Evolutionary conservation across 2,797 vertebrate genomes (phyloP).

Genomic region (Periophthalmus magnuspinnatus): DNA sequence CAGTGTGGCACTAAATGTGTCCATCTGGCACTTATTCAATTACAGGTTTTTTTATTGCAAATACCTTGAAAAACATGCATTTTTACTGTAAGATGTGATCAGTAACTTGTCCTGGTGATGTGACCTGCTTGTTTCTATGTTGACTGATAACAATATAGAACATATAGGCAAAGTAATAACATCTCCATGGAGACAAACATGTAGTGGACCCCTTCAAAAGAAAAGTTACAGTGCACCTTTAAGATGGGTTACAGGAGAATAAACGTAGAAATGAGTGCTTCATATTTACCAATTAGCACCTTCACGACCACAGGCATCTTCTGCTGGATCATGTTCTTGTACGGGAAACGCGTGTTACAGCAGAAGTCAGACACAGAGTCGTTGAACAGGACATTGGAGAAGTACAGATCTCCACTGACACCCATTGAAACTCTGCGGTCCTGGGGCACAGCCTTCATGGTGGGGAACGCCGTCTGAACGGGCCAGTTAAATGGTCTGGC

Average conservation of each 20-base stretch:
- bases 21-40: too few relatives aligned
- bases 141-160: too few relatives aligned
- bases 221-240: too few relatives aligned
- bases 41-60: too few relatives aligned
- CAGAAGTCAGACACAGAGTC: conserved; percentile 91
- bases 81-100: too few relatives aligned
- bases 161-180: too few relatives aligned
- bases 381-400: conserved; percentile 89
- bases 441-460: conserved; percentile 91
- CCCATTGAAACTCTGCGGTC: conserved; percentile 94
- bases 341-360: conserved; percentile 93
- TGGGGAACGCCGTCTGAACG: conserved; percentile 73
- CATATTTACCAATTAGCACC: conserved; percentile 91
- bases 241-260: not conserved
- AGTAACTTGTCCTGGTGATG: too few relatives aligned
- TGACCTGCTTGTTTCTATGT: too few relatives aligned
- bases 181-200: too few relatives aligned
- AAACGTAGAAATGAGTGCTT: not conserved
- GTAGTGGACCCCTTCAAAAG: too few relatives aligned
- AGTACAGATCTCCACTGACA: conserved; percentile 93
- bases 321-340: conserved; percentile 96
- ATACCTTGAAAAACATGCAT: too few relatives aligned
- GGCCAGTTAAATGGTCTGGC: conserved; percentile 75
- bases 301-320: conserved; percentile 95
- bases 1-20: too few relatives aligned